These are phyloP conservation scores for Augochlorella aurata DNA, from an alignment of 2,888 invertebrate genomes.

Conservation along the genomic window DNA sequence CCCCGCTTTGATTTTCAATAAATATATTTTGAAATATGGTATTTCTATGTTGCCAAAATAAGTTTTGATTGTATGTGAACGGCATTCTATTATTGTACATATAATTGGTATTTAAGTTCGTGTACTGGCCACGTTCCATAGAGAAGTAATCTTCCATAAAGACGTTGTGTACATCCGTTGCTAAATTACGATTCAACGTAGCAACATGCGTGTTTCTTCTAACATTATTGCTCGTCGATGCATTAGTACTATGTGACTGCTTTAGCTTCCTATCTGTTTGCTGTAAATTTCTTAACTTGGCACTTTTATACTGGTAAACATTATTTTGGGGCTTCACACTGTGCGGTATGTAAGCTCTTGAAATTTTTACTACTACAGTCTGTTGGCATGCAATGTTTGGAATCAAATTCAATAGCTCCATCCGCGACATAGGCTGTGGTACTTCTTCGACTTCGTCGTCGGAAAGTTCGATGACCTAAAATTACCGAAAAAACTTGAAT, in stretches of 20 bases:
- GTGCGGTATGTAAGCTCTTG: constrained; percentile 73
- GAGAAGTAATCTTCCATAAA: constrained; percentile 33
- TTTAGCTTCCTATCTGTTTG: constrained; percentile 48
- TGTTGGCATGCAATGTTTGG: constrained; percentile 73
- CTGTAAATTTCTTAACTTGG: constrained; percentile 58
- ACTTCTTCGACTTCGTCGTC: constrained; percentile 79
- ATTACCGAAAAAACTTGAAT: constrained; percentile 18
- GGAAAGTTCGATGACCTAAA: constrained; percentile 78
- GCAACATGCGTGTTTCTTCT: constrained; percentile 28
- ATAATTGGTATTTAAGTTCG: constrained; percentile 34
- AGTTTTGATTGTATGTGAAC: constrained; percentile 33
- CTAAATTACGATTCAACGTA: constrained; percentile 28
- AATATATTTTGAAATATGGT: constrained; percentile 51
- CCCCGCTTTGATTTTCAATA: constrained; percentile 28
- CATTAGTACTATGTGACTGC: constrained; percentile 9
- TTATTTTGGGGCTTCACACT: constrained; percentile 71
- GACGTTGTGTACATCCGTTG: constrained; percentile 20
- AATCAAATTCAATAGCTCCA: constrained; percentile 77
- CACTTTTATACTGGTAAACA: constrained; percentile 69
- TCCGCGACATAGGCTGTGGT: constrained; percentile 72
- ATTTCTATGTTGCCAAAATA: constrained; percentile 44
- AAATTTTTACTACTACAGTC: constrained; percentile 67
- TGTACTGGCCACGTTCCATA: constrained; percentile 17
- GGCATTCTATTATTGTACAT: constrained; percentile 43
- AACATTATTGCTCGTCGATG: not conserved